Base-by-base conservation (phyloP, 2,797 vertebrate genomes). In the Pogonophryne albipinna region DNA sequence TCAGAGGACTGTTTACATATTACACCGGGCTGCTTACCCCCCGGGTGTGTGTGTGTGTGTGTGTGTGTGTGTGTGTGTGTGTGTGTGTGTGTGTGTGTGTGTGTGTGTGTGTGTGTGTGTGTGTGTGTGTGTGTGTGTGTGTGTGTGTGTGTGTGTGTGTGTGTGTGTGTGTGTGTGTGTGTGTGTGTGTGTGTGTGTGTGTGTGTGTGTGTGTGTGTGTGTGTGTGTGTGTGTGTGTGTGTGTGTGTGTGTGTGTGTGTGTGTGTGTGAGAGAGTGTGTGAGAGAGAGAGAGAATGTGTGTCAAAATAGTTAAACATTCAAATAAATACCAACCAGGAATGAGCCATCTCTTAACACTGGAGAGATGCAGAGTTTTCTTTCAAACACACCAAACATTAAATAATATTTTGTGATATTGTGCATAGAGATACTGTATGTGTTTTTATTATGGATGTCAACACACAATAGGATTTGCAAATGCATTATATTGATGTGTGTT, bases 1-100 rank as follows among this genome's bases (percentile, higher is more conserved):
- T 76, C 75, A 84, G 17, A 74, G 71, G 57, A 68, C 88, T 76
- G 73, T 83, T 91, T 85, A 85, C 71, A 85, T 66, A 81, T 83
- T 66, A 81, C 74, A 82, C 71, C 20, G 50, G 47, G 71, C 62
- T 42, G 64, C 61, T 72, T 62, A 19, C 53, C 71, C 56, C 49
- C 41, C 62, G 1, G 53, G 27, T 41, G 0, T 41, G 23, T 51
- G 6, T 62, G 6, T 50, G 38, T 31, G 4, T 62, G 49, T 47
- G 42, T 65, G 16, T 49, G 50, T 70, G 58, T 50, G 19, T 50
- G 45, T 12, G 1, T 57, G 23, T 41, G 0, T 58, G 41, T 60
- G 20, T 42, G 42, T 44, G 51, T 57, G 15, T n/a, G 19, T 46
- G 19, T 71, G 70, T 80, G 61, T 34, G 31, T 34, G 31, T 34